Percentiles rank a stretch among this genome's conserved stretches.
These are phyloP conservation scores for Bombus soroeensis DNA, from an alignment of 1,140 invertebrate species.

Conservation along the genomic window DNA sequence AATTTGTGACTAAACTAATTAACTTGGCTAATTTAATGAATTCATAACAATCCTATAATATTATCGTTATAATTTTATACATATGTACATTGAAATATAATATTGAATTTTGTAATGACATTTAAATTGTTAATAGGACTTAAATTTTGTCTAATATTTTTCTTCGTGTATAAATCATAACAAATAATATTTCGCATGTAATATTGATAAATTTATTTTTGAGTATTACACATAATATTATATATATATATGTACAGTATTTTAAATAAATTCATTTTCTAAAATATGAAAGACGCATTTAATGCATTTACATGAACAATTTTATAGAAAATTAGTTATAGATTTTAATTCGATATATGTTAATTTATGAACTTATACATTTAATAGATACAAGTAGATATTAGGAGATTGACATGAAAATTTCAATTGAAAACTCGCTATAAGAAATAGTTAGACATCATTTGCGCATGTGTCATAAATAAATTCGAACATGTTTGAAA, in stretches of 20 bases:
- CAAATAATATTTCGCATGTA: background rate
- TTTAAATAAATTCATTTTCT: background rate
- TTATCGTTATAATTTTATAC: background rate
- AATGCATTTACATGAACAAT: background rate
- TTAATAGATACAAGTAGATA: background rate
- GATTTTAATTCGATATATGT: background rate
- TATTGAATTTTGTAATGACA: background rate
- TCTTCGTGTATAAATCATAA: background rate
- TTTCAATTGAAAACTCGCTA: background rate
- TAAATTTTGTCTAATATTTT: background rate
- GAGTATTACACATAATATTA: background rate
- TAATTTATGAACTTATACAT: background rate
- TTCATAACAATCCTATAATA: background rate
- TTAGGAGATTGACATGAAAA: background rate
- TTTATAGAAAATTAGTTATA: background rate
- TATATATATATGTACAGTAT: background rate
- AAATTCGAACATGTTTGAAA: constrained; percentile 12
- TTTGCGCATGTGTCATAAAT: constrained; percentile 13
- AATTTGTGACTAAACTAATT: no score
- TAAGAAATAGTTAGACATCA: background rate
- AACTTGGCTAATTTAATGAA: background rate
- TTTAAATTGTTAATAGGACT: background rate
- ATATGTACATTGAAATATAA: background rate
- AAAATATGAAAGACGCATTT: background rate
- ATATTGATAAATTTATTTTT: no score